Percentiles rank a stretch among this genome's conserved stretches.
Conservation (phyloP, 2,888 invertebrate species). For the Tryphoninae sp. region DNA sequence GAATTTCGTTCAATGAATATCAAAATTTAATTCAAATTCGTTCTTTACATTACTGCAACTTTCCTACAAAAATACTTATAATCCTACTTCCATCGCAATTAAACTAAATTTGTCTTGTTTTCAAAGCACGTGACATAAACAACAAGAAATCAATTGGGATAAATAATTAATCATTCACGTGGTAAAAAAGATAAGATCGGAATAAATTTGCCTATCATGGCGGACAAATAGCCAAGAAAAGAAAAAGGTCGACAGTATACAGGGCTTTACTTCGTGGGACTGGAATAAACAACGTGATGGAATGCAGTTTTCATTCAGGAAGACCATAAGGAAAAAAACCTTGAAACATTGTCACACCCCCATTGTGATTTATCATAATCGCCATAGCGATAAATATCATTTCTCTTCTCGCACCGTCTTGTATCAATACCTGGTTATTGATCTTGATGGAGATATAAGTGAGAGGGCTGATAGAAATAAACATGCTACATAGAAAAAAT, state of each 20-base stretch:
- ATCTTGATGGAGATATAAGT: slow-evolving; percentile 37
- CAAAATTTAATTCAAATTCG: slow-evolving; percentile 29
- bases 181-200: slow-evolving; percentile 56
- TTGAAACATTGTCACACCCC: slow-evolving; percentile 63
- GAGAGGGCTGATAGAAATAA: slow-evolving; percentile 11
- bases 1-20: slow-evolving; percentile 27
- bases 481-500: slow-evolving; percentile 9
- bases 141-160: slow-evolving; percentile 1
- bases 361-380: slow-evolving; percentile 49
- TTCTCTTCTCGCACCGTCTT: slow-evolving; percentile 37
- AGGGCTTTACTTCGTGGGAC: slow-evolving; percentile 3
- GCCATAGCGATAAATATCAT: slow-evolving; percentile 39
- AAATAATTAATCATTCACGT: slow-evolving; percentile 54
- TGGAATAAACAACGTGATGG: slow-evolving; percentile 45
- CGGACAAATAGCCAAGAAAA: slow-evolving; percentile 58
- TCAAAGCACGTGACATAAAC: background rate
- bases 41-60: background rate
- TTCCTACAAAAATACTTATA: background rate
- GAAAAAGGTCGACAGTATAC: slow-evolving; percentile 44
- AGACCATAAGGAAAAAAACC: slow-evolving; percentile 54
- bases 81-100: slow-evolving; percentile 42
- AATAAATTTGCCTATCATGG: slow-evolving; percentile 52
- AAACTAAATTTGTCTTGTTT: background rate
- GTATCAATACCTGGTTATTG: slow-evolving; percentile 38
- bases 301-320: slow-evolving; percentile 63